Base-by-base conservation (phyloP, 2,113 vertebrate genomes). In the Brachypodius melanocephalos region DNA sequence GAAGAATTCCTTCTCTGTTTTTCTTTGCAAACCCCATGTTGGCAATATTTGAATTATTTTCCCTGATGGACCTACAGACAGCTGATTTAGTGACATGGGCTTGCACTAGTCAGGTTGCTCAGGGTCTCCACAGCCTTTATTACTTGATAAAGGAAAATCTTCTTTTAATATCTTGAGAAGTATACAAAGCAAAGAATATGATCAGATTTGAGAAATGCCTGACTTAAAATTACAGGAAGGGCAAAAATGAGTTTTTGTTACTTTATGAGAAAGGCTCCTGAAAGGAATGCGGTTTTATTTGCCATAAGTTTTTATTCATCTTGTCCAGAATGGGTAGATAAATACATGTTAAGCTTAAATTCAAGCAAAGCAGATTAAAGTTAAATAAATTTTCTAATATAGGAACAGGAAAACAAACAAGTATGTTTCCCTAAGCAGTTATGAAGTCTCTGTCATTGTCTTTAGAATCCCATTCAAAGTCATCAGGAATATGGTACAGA, bases 361-460 rank as follows among this genome's bases (percentile, higher is more conserved):
- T 42, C 63, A 76, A 75, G 16, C 31, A 85, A 75, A 85, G 13
- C 9, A 71, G 16, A 45, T n/a, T n/a, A 88, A 77, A 17, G 12
- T 51, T 77, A 90, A 76, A 71, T 55, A 73, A 42, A 62, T 17
- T 71, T 83, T 83, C 17, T 73, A 51, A 49, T 24, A 62, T 19
- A 63, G 0, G 0, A 20, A 52, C 1, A 0, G 6, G 20, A 21
- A 83, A 82, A 43, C n/a, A 88, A 59, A 55, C 40, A 43, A 24
- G 24, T 29, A 22, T 0, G 2, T 79, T 72, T 92, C 43, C 21
- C 9, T 71, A 45, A 62, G 14, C 25, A 73, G 36, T 59, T 68
- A 31, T 16, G 34, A 80, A 65, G 19, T 54, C 28, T 87, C 15
- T 40, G 32, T 14, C 22, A 49, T 22, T 61, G 20, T 59, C 22